Conservation (phyloP, 2,113 vertebrate genomes). For the Laticauda colubrina region DNA sequence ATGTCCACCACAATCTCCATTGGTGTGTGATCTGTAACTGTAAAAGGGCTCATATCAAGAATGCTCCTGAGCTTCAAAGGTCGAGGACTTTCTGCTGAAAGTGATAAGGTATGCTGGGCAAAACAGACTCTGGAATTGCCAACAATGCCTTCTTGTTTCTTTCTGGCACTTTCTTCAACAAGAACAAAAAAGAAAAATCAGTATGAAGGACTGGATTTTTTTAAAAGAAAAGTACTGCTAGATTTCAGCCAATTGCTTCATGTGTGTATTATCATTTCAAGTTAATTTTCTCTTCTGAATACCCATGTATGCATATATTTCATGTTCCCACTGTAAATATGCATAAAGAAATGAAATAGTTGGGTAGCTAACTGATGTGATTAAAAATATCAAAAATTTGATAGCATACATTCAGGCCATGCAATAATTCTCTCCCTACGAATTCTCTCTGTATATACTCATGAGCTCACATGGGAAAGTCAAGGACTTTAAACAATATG, state of each 20-base stretch:
- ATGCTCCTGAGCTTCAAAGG: slow-evolving; percentile 95
- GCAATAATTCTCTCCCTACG: not conserved
- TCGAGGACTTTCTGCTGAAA: slow-evolving; percentile 95
- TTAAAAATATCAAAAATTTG: not conserved
- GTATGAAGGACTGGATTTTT: not conserved
- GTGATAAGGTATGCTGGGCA: slow-evolving; percentile 93
- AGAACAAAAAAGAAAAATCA: slow-evolving; percentile 21
- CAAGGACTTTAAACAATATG: not conserved
- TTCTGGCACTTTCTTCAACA: slow-evolving; percentile 90
- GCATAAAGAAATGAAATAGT: not conserved
- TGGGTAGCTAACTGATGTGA: not conserved
- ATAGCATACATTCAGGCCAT: not conserved
- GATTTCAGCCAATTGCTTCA: not conserved
- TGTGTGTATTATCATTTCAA: not conserved
- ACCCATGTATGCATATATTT: not conserved
- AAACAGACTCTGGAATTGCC: slow-evolving; percentile 94
- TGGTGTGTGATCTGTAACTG: slow-evolving; percentile 97
- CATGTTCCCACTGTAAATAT: not conserved
- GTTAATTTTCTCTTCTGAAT: not conserved
- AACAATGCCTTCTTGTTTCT: slow-evolving; percentile 95
- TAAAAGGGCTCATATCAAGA: slow-evolving; percentile 98
- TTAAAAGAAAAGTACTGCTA: not conserved
- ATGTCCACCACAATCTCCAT: slow-evolving; percentile 99
- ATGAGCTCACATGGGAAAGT: not conserved
- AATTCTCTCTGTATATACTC: not conserved